Conservation (phyloP, 1,140 invertebrate genomes). For the Saccostrea echinata region DNA sequence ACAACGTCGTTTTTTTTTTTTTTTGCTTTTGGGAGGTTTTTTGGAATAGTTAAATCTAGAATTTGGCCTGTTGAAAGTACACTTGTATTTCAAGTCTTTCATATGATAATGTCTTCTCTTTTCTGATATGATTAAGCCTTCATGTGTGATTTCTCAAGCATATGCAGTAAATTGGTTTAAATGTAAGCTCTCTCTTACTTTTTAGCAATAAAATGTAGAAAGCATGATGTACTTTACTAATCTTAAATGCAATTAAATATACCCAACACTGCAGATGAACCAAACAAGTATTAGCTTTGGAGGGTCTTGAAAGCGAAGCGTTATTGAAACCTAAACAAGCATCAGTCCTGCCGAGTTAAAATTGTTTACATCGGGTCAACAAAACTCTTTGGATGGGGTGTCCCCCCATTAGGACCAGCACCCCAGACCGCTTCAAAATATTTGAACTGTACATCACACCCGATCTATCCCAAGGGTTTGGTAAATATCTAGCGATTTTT, state of each 20-base stretch:
- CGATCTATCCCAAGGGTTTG: background rate
- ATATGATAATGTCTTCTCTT: background rate
- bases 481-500: constrained; percentile 1
- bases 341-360: background rate
- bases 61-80: too few relatives aligned
- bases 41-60: too few relatives aligned
- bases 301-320: background rate
- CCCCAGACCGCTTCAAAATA: background rate
- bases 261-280: background rate
- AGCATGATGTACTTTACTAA: background rate
- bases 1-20: too few relatives aligned
- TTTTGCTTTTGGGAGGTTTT: too few relatives aligned
- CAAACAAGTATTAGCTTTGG: background rate
- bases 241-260: background rate
- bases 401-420: background rate
- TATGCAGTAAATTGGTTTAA: background rate
- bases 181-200: background rate
- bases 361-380: constrained; percentile 1
- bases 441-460: constrained; percentile 15
- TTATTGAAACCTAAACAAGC: background rate
- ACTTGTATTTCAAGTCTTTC: background rate
- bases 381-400: constrained; percentile 3
- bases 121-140: background rate
- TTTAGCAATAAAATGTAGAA: background rate
- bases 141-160: background rate